Evolutionary conservation across 2,113 vertebrate genomes (phyloP).

Genomic region (Megalops atlanticus): DNA sequence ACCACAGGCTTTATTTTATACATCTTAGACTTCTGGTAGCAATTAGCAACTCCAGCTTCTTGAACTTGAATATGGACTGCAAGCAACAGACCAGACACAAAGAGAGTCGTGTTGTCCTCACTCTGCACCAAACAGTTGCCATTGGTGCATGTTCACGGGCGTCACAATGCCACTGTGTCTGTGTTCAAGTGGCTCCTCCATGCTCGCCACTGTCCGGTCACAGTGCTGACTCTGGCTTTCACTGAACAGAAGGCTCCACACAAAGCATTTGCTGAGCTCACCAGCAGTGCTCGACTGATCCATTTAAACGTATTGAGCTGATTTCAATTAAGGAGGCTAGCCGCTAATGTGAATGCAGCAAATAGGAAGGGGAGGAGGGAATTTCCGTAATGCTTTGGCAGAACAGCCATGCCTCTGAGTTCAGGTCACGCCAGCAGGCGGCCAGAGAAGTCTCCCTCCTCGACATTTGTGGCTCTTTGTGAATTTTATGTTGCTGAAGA

Average conservation of each 20-base stretch:
- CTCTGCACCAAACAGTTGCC: too few relatives aligned
- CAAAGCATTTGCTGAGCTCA: conserved; percentile 43
- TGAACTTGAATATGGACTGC: neutral
- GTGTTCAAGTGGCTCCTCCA: neutral
- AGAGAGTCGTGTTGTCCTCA: neutral
- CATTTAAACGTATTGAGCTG: conserved; percentile 20
- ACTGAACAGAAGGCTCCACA: neutral
- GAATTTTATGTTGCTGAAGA: neutral
- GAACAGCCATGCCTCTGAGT: neutral
- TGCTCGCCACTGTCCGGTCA: neutral
- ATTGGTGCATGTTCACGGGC: neutral
- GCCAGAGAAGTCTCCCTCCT: neutral
- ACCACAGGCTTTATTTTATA: conserved; percentile 25
- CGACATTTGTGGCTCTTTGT: neutral
- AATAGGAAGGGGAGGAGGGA: too few relatives aligned
- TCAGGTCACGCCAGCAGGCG: neutral
- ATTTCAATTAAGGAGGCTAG: neutral
- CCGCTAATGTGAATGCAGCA: neutral
- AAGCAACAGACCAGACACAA: neutral
- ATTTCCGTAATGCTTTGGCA: neutral
- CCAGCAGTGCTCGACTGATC: conserved; percentile 3
- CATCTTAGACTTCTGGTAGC: conserved; percentile 18
- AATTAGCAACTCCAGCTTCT: conserved; percentile 20
- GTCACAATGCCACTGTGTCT: neutral
- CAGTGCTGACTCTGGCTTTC: conserved; percentile 20